A percentile compares a stretch with the other conserved stretches of the same genome.
Evolutionary conservation across 1,140 invertebrate species (phyloP).

Genomic region (Dinoponera quadriceps): DNA sequence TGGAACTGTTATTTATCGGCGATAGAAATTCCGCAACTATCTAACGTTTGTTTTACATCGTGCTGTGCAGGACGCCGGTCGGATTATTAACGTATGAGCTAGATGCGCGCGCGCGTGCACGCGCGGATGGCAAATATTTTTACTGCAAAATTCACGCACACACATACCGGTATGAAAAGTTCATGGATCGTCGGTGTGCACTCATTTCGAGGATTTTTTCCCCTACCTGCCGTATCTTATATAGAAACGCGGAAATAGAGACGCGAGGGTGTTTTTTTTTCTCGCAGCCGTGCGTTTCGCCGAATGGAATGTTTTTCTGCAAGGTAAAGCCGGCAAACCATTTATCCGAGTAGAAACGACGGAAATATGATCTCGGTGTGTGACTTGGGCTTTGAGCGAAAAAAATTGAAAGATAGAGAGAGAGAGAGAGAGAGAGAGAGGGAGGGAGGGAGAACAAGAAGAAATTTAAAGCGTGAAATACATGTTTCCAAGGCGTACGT

Average conservation of each 20-base stretch:
- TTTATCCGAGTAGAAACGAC: not conserved
- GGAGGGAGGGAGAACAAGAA: too few species aligned
- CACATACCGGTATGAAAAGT: not conserved
- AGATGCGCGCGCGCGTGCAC: too few species aligned
- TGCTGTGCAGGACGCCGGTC: not conserved
- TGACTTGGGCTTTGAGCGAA: not conserved
- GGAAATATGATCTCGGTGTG: not conserved
- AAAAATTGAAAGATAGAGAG: not conserved
- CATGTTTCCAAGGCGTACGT: too few species aligned
- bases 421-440: too few species aligned
- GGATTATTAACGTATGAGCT: not conserved
- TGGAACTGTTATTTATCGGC: not conserved
- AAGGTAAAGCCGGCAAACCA: not conserved
- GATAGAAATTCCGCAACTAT: not conserved
- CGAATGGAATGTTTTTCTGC: constrained; percentile 1
- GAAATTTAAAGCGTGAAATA: too few species aligned
- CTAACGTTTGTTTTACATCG: not conserved
- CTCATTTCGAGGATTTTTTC: not conserved
- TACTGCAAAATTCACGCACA: not conserved
- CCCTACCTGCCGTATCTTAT: not conserved
- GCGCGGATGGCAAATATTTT: not conserved
- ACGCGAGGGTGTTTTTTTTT: not conserved
- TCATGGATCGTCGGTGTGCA: not conserved
- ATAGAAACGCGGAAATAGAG: not conserved
- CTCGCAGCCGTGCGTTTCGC: not conserved